These are phyloP conservation scores for Ochropleura leucogaster DNA, from an alignment of 2,888 invertebrate species.

Conservation along the genomic window DNA sequence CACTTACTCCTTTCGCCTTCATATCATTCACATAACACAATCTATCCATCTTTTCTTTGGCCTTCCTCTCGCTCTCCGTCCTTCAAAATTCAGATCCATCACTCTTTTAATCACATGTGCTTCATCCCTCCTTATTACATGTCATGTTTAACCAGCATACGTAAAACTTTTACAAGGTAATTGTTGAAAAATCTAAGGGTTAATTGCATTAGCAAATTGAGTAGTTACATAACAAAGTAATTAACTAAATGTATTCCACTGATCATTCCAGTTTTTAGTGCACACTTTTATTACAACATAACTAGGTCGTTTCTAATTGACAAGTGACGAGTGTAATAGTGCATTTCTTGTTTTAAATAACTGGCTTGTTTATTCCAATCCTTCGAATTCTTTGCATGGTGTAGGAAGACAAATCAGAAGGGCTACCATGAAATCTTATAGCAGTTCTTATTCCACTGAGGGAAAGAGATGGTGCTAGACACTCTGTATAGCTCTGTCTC, in stretches of 20 bases:
- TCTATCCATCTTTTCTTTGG: too few species aligned
- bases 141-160: not conserved
- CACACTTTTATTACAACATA: conserved; percentile 10
- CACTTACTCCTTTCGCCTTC: too few species aligned
- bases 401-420: too few species aligned
- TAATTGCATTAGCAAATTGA: conserved; percentile 3
- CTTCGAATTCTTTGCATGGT: not conserved
- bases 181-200: conserved; percentile 12
- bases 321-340: conserved; percentile 1
- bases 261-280: conserved; percentile 1
- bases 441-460: too few species aligned
- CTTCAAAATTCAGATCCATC: too few species aligned
- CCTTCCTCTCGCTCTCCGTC: too few species aligned
- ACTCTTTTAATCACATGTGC: too few species aligned
- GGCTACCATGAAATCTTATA: too few species aligned
- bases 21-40: too few species aligned
- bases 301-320: conserved; percentile 27
- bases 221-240: conserved; percentile 12
- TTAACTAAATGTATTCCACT: conserved; percentile 18
- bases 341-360: not conserved
- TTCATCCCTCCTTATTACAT: too few species aligned
- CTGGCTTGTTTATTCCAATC: not conserved
- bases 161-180: not conserved
- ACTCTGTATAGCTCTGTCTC: too few species aligned
- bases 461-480: too few species aligned